A percentile compares a stretch with the other conserved stretches of the same genome.
Conservation (phyloP, 2,888 invertebrate genomes). For the Caenorhabditis sinica region DNA sequence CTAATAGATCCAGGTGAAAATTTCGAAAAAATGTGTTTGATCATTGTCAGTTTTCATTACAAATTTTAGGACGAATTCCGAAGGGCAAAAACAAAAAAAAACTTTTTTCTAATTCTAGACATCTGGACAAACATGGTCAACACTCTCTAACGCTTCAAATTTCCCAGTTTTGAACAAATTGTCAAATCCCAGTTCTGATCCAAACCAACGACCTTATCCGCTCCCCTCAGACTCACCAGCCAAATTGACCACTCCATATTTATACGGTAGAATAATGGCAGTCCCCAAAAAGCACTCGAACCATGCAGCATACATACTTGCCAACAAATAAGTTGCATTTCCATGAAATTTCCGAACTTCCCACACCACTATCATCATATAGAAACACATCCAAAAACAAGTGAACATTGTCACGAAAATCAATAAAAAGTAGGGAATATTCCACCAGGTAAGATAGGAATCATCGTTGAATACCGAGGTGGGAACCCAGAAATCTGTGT, state of each 20-base stretch:
- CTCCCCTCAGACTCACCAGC: conserved; percentile 40
- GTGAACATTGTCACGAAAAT: conserved; percentile 26
- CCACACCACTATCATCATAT: conserved; percentile 21
- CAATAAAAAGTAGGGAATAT: conserved; percentile 36
- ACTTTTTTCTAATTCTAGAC: too few relatives aligned
- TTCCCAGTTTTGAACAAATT: too few relatives aligned
- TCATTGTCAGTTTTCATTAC: too few relatives aligned
- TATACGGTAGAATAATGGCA: conserved; percentile 27
- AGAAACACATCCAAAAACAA: conserved; percentile 30
- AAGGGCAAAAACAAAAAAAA: too few relatives aligned
- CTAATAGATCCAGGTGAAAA: too few relatives aligned
- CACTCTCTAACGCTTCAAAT: too few relatives aligned
- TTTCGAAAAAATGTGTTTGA: too few relatives aligned
- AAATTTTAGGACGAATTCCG: too few relatives aligned
- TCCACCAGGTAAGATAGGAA: conserved; percentile 39
- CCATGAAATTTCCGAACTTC: conserved; percentile 45
- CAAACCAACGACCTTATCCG: too few relatives aligned
- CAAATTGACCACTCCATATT: conserved; percentile 40
- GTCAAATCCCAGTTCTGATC: too few relatives aligned
- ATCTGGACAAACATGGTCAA: too few relatives aligned
- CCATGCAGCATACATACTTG: conserved; percentile 25
- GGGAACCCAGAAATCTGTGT: conserved; percentile 40
- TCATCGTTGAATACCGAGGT: conserved; percentile 33
- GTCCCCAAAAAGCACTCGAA: conserved; percentile 35
- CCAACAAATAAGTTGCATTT: conserved; percentile 40